Base-by-base conservation (phyloP, 1,140 invertebrate species). In the Trichonephila clavata region DNA sequence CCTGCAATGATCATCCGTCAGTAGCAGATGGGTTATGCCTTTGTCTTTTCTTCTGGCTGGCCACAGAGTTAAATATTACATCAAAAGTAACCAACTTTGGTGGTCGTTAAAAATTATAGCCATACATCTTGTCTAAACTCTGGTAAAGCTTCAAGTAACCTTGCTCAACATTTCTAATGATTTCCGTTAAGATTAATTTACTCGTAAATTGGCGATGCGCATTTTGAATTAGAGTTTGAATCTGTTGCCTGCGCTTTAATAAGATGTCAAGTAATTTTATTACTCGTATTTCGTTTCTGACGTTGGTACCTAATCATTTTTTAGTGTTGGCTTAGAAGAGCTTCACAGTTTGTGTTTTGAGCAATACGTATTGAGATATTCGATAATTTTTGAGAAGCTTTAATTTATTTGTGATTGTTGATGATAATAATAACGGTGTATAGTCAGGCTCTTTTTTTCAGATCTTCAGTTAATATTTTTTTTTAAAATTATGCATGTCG, bases 21-120 rank as follows among this genome's bases (percentile, higher is more conserved):
- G 68, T 50, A 89, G 65, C 87, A 89, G 87, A 77, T 89, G 87
- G 87, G 61, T 63, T 71, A 89, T 68, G 39, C 65, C 65, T 89
- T 77, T 71, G 87, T 77, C 27, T 60, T 77, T 68, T 77, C 18
- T 77, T 59, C 65, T 57, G 5, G 43, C 43, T 8, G 8, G 43
- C 3, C 7, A 13, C 63, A 24, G 87, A 89, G 87, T 77, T 89
- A 77, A 89, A 59, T 89, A 89, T 89, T 89, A 89, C 65, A 89
- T 89, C 87, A 89, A 89, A 89, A 32, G 18, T 57, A 50, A 57
- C 43, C 63, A 32, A 68, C 87, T 43, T 77, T 39, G 87, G 87
- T 89, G 87, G 87, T 77, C 87, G 87, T 50, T 77, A 77, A 43
- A 63, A 63, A 87, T 87, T 63, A 65, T 59, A 43, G 59, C 86